Evolutionary conservation across 1,140 invertebrate species (phyloP), one percentile per base, ranked within the genome.

Genomic region (Copidosoma floridanum): DNA sequence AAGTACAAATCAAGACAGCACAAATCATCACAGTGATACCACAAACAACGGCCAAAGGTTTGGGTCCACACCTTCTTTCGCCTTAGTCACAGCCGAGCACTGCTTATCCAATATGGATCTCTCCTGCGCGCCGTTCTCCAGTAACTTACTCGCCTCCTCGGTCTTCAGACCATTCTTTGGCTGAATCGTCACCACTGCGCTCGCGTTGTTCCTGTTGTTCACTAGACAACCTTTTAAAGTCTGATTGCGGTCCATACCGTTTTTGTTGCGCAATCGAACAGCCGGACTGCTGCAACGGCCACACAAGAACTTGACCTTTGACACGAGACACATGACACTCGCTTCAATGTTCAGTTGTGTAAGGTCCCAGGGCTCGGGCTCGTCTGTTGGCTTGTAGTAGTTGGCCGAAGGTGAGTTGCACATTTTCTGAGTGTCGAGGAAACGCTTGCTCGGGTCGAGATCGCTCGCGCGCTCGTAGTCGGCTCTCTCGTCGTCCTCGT

Each of bases 301-400:
- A 70, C 88, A 90, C 1, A 90, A 79, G 74, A 90, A 89, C 66
- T 89, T 89, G 0, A 89, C 85, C 76, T 92, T 92, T 57, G 88
- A 89, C 2, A 90, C 88, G 62, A 94, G 78, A 74, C 91, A 93
- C 85, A 94, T 92, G 0, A 94, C 86, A 67, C 90, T 91, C 1
- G 92, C 92, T 78, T 95, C 92, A 26, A 94, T 92, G 69, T 96
- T 96, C 14, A 95, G 72, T 66, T 93, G 88, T 0, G 91, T 94
- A 40, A 95, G 81, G 74, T 95, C 93, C 85, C 91, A 91, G 0
- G 92, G 92, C 73, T 95, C 92, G 1, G 90, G 90, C 70, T 93
- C 90, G 68, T 92, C 90, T 0, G 88, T 89, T 1, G 89, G 88
- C 60, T 90, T 86, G 70, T 91, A 92, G 73, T 91, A 91, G 77